phyloP scores from a whole-genome alignment of 1,140 invertebrate genomes.

The Zaprionus davidi region DNA sequence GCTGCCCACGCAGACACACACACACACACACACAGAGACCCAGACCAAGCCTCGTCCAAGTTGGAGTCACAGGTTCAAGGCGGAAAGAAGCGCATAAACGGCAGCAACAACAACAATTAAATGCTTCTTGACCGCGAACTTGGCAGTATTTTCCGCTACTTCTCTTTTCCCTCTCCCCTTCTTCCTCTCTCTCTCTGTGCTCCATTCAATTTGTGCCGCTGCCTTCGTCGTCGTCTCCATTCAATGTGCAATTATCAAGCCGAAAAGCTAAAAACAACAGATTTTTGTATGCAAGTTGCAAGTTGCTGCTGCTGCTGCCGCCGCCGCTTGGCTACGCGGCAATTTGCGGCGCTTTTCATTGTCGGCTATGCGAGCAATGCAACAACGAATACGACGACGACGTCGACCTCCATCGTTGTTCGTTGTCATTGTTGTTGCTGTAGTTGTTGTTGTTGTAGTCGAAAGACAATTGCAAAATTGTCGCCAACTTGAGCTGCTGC shows the following conservation, averaged over 20 bases:
- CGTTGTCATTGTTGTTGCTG: conserved; percentile 31
- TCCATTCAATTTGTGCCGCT: conserved; percentile 1
- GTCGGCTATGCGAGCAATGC: conserved; percentile 75
- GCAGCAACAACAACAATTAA: conserved; percentile 70
- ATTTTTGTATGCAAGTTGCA: conserved; percentile 75
- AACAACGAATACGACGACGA: conserved; percentile 65
- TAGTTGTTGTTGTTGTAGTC: conserved; percentile 18
- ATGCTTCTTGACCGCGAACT: conserved; percentile 27
- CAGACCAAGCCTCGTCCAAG: conserved; percentile 6
- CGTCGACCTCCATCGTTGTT: conserved; percentile 68
- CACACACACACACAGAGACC: neutral
- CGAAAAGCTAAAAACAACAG: conserved; percentile 62
- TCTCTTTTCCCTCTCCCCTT: neutral
- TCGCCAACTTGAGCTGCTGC: conserved; percentile 53
- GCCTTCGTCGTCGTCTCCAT: conserved; percentile 27
- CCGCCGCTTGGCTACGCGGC: conserved; percentile 51
- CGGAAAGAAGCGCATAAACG: conserved; percentile 43
- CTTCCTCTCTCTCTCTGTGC: neutral
- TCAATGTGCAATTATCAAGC: conserved; percentile 74
- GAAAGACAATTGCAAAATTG: conserved; percentile 80
- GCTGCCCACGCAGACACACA: conserved; percentile 68
- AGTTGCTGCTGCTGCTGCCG: conserved; percentile 29
- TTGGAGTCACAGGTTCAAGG: conserved; percentile 40
- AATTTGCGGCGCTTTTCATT: conserved; percentile 79
- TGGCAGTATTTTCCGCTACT: neutral